Evolutionary conservation across 2,888 invertebrate genomes (phyloP).

Genomic region (Eristalinus aeneus): DNA sequence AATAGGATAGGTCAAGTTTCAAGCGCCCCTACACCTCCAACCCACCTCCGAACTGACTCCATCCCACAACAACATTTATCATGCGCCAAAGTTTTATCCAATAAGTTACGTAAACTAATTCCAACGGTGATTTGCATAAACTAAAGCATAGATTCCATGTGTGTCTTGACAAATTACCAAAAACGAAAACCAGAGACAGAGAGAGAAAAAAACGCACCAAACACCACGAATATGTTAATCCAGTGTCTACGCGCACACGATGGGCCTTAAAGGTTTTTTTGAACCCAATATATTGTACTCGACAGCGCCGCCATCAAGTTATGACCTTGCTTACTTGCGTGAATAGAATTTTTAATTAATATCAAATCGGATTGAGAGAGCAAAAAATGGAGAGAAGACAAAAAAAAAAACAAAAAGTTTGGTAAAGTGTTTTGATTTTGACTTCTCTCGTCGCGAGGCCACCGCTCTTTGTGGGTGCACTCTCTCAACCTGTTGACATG

Average conservation of each 20-base stretch:
- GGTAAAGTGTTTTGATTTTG: slow-evolving; percentile 9
- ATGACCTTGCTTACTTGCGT: slow-evolving; percentile 68
- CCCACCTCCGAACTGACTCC: no score
- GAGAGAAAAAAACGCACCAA: slow-evolving; percentile 48
- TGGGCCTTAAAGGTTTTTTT: slow-evolving; percentile 63
- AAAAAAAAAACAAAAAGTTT: slow-evolving; percentile 8
- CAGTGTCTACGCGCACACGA: slow-evolving; percentile 46
- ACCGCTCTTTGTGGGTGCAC: slow-evolving; percentile 59
- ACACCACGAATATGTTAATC: slow-evolving; percentile 63
- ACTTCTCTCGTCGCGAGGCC: background rate
- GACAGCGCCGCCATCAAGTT: slow-evolving; percentile 61
- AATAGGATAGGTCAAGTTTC: slow-evolving; percentile 41
- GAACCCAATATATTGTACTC: slow-evolving; percentile 59
- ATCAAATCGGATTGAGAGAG: background rate
- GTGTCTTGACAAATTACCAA: slow-evolving; percentile 57
- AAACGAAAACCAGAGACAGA: slow-evolving; percentile 21
- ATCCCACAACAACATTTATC: background rate
- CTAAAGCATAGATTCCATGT: slow-evolving; percentile 42
- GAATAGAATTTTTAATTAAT: slow-evolving; percentile 64
- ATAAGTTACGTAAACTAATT: slow-evolving; percentile 1
- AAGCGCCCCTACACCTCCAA: background rate
- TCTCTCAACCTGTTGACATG: slow-evolving; percentile 62
- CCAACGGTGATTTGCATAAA: slow-evolving; percentile 56
- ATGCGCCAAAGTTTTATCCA: background rate
- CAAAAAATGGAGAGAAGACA: slow-evolving; percentile 1